phyloP scores from a whole-genome alignment of 1,140 invertebrate species.

The Brachionus paranguensis region DNA sequence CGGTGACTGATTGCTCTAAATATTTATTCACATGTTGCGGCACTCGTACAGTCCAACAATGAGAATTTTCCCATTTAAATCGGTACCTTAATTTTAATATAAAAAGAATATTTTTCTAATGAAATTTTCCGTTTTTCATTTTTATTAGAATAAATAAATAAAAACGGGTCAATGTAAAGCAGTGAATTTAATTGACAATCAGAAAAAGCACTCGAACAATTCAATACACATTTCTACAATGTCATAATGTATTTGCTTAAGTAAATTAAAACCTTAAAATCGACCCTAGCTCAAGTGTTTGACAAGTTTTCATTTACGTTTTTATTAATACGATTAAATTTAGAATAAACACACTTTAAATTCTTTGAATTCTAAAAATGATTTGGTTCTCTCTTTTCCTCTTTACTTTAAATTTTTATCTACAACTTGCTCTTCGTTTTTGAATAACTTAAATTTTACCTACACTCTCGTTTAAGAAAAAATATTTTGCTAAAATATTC shows the following conservation, averaged over 20 bases:
- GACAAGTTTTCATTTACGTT: constrained; percentile 1
- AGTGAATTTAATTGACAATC: not conserved
- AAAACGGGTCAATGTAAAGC: not conserved
- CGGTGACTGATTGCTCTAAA: not conserved
- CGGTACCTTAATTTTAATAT: not conserved
- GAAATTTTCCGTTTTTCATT: constrained; percentile 1
- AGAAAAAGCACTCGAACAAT: not conserved
- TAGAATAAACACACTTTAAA: constrained; percentile 27
- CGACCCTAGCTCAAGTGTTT: constrained; percentile 19
- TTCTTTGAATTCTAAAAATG: not conserved
- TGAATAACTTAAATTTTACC: not conserved
- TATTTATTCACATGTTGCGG: constrained; percentile 19
- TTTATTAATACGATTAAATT: constrained; percentile 1
- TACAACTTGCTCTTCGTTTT: not conserved
- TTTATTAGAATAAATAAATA: not conserved
- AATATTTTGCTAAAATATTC: not conserved
- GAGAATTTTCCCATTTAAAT: not conserved
- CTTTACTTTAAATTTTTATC: not conserved
- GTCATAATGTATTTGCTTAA: constrained; percentile 31
- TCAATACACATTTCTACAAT: not conserved
- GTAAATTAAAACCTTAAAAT: constrained; percentile 13
- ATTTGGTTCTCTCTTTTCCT: not conserved
- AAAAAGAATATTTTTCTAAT: not conserved
- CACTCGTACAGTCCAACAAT: not conserved
- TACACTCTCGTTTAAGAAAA: not conserved